Evolutionary conservation across 2,113 vertebrate species (phyloP), one percentile per base, ranked within the genome.

Genomic region (Calidris pygmaea): DNA sequence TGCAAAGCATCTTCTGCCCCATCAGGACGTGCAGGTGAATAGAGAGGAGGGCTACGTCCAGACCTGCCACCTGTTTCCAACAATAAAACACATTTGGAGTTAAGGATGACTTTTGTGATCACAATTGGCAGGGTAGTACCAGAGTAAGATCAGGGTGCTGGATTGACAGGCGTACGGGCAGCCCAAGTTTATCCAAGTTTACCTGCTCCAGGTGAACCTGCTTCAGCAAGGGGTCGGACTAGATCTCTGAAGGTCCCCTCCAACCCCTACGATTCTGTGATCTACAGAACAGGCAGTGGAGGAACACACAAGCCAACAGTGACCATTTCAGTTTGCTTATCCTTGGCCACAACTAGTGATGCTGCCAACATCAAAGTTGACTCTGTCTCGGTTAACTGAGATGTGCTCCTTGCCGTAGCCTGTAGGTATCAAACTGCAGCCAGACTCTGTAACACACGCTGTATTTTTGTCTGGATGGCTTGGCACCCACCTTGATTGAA

Each of bases 1-100:
- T 91, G 89, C 45, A 35, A 14, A 14, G 93, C 19, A 8, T 94
- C 87, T 86, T 73, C 96, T 93, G 97, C 90, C 52, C 97, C 96
- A 18, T 80, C 35, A 24, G 71, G 34, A 41, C 35, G 58, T 39
- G 35, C 37, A 47, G 91, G 41, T 29, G 19, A 56, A 14, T n/a
- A 55, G 60, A 66, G 32, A 65, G 87, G 70, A 53, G 74, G 56
- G 19, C 18, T 20, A 3, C 43, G 26, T 17, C 87, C 52, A n/a
- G 68, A 14, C 91, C 80, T 53, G 6, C 18, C 80, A 78, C 23
- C 97, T 97, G 66, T 67, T 59, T 80, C 45, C 52, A 72, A 90
- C 90, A 89, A 55, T 3, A 83, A 87, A 87, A 26, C 41, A 13
- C n/a, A 21, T 52, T 8, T 43, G 53, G 22, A 62, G 18, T 9